Base-by-base conservation (phyloP, 2,888 invertebrate species). In the Blera fallax region DNA sequence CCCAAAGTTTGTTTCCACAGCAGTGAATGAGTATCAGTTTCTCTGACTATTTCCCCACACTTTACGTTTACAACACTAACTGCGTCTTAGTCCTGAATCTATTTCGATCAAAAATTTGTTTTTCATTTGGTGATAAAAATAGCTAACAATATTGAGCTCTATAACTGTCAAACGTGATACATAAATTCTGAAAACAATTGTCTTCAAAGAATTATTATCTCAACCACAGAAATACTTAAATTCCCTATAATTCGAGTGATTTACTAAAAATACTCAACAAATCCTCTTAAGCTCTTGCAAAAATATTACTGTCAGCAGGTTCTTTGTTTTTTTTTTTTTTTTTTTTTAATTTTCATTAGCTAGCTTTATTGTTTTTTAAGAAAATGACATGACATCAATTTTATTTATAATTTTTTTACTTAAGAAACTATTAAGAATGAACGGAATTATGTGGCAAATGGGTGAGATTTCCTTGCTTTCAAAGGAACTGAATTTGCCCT, bases 311-410 rank as follows among this genome's bases (percentile, higher is more conserved):
- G 72, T 45, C 58, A 58, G 34, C 34, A 48, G 48, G 11, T 72
- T 37, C 37, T 48, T 58, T 58, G 34, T 48, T 65, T 50, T n/a
- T n/a, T n/a, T n/a, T n/a, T n/a, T 72, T 37, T 27, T 48, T 58
- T 58, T 24, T 48, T 65, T 50, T 7, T 0, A 34, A 34, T 48
- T 72, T 45, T 24, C 56, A 24, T 45, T 18, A 29, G 48, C 24
- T 10, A 32, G 14, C 10, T 27, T n/a, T 60, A 48, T 37, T 37
- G 24, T 14, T 18, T 37, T 27, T 24, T n/a, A 56, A 5, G 21
- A 50, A 50, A 50, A 0, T 56, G n/a, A n/a, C 11, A 34, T 60
- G 48, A 72, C 70, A 58, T 18, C 34, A 50, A 48, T 11, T 10
- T 3, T 70, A 58, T 58, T 70, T 48, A 34, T 14, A 11, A 5